Conservation (phyloP, 1,140 invertebrate genomes). For the Neodiprion fabricii region DNA sequence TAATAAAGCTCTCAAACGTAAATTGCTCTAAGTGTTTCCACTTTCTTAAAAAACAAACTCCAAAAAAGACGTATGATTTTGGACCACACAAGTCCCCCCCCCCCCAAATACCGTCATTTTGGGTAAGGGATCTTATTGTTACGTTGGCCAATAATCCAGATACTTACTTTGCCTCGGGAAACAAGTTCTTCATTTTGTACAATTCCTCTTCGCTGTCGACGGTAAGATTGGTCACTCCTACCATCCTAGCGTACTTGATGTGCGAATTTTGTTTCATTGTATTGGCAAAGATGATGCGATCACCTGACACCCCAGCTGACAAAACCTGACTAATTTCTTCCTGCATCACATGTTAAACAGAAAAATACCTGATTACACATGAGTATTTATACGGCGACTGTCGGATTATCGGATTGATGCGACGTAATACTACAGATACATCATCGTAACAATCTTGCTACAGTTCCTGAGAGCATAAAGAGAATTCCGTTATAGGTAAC, state of each 20-base stretch:
- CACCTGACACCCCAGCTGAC: conserved; percentile 65
- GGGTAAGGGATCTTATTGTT: conserved; percentile 73
- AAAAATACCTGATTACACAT: no score
- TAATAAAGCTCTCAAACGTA: no score
- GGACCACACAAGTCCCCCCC: conserved; percentile 63
- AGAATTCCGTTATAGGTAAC: no score
- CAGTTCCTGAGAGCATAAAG: no score
- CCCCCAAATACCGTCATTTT: conserved; percentile 66
- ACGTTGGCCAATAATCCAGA: conserved; percentile 56
- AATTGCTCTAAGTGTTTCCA: no score
- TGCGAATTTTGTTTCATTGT: conserved; percentile 92
- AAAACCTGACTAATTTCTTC: conserved; percentile 72
- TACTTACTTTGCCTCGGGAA: conserved; percentile 81
- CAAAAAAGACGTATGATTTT: conserved; percentile 21
- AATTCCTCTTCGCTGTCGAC: conserved; percentile 95
- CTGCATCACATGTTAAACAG: conserved; percentile 45
- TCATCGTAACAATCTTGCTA: no score
- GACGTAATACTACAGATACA: no score
- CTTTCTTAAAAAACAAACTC: no score
- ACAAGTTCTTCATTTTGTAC: conserved; percentile 84
- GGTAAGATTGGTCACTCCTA: conserved; percentile 84
- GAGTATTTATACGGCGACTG: no score
- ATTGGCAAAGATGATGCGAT: conserved; percentile 95
- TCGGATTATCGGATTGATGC: no score
- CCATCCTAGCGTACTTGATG: conserved; percentile 81